phyloP scores from a whole-genome alignment of 2,797 vertebrate species.

The Sebastes steindachneri region DNA sequence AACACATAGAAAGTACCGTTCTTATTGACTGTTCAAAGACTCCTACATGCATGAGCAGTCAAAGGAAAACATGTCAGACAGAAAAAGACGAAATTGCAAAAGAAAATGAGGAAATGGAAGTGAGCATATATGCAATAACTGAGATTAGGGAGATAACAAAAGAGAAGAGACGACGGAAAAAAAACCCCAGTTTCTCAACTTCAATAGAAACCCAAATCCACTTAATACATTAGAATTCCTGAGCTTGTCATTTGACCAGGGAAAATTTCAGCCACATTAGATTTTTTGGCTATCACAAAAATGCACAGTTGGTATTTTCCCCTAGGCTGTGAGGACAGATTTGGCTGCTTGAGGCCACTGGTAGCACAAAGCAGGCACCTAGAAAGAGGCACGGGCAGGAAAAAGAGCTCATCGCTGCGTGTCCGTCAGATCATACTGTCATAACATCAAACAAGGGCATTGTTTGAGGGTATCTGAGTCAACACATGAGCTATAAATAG shows the following conservation, averaged over 20 bases:
- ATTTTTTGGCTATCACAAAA: conserved; percentile 55
- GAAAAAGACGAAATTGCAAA: neutral
- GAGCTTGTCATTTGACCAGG: conserved; percentile 29
- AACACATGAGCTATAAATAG: conserved; percentile 25
- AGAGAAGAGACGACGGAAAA: neutral
- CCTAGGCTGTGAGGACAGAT: conserved; percentile 52
- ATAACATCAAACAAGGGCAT: neutral
- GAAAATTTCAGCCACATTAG: conserved; percentile 50
- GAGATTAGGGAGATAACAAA: neutral
- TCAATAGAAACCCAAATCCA: neutral
- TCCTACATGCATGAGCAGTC: conserved; percentile 30
- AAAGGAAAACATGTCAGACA: conserved; percentile 16
- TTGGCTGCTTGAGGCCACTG: conserved; percentile 63
- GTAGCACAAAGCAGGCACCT: conserved; percentile 19
- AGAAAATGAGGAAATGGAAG: conserved; percentile 70
- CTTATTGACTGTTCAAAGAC: conserved; percentile 19
- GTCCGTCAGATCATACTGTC: conserved; percentile 3
- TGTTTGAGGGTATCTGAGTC: conserved; percentile 19
- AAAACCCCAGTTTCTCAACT: conserved; percentile 22
- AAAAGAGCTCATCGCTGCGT: conserved; percentile 20
- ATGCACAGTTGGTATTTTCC: conserved; percentile 70
- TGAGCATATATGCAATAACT: conserved; percentile 17
- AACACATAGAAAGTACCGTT: neutral
- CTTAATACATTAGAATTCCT: conserved; percentile 21
- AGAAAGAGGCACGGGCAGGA: conserved; percentile 12